Evolutionary conservation across 1,140 invertebrate genomes (phyloP), one percentile per base, ranked within the genome.

Genomic region (Hormaphis cornu): DNA sequence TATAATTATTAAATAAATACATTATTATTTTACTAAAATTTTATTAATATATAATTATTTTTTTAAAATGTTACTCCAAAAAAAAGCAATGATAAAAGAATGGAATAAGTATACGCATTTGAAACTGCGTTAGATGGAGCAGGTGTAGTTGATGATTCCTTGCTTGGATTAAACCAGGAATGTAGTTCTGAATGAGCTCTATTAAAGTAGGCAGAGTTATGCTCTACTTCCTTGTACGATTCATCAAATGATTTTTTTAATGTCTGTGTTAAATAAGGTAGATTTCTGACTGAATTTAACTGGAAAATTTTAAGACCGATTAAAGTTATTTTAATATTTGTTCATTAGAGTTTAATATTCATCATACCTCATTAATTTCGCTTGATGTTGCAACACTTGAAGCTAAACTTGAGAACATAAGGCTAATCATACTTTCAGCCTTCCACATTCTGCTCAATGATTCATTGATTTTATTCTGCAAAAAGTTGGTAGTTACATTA

Each of bases 311-410:
- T 8, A 40, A 59, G 10, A 26, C 12, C 14, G 2, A 35, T 3
- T 33, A 14, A 35, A 56, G 24, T 16, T 37, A 16, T 0, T 16
- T 56, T 9, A 37, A 37, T 37, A 14, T 56, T n/a, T 53, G 7
- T 7, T 16, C 30, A 56, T 12, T 56, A 30, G 1, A 35, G 30
- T 33, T 0, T 22, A 5, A 46, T 12, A 5, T 4, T 12, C 44
- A 18, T 14, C 44, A 46, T 61, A 61, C 61, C 61, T 66, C 26
- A 35, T 66, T 16, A 22, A 66, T 66, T 66, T 66, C 61, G 2
- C 12, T 22, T 3, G 1, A 14, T 9, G 44, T 66, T 22, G 61
- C n/a, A n/a, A 33, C 61, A 20, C 8, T 50, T 14, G 24, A 30
- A 16, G 42, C 61, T 12, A 66, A 66, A 14, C 18, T 22, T n/a